Evolutionary conservation across 2,113 vertebrate species (phyloP), one percentile per base, ranked within the genome.

Genomic region (Semnornis frantzii): DNA sequence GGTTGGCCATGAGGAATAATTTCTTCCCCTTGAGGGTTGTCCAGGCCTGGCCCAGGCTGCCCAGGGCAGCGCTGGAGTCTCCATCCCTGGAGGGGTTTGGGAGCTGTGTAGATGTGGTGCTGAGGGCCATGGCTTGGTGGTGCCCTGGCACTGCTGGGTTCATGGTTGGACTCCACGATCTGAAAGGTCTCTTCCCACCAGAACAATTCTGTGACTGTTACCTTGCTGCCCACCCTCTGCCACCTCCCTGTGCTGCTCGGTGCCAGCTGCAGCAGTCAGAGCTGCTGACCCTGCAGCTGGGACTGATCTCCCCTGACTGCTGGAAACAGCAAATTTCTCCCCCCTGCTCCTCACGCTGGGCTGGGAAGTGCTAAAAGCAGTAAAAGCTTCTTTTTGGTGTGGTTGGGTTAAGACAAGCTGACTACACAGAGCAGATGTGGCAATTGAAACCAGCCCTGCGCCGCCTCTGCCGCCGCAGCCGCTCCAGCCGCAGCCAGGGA

Each of bases 401-500:
- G 95, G 94, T 92, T 95, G 73, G 58, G 33, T 95, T 95, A 96
- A 96, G 95, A 95, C 92, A 95, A 96, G 95, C 96, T 95, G 94
- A 95, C 94, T 94, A 95, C 92, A 87, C 91, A 94, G 86, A 95
- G 94, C 94, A 96, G 95, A 95, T 96, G 91, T 94, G 91, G 58
- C 92, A 93, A 95, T 96, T 94, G 95, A 95, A 96, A 96, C 92
- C 95, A 96, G 44, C 20, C 87, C 94, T 92, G 78, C 14, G 30
- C 52, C 2, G 12, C 69, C 10, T 28, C 85, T 14, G 30, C 52
- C 2, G 12, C 69, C 10, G 31, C 85, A 58, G 80, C 42, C 4
- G 28, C 59, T 88, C 95, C 88, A 88, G 82, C 58, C 63, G 59
- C 82, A 65, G 94, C 88, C 90, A 54, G 19, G 27, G 85, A 86